These are phyloP conservation scores for Drosophila hawaiiensis DNA, from an alignment of 2,888 invertebrate species.

Conservation along the genomic window DNA sequence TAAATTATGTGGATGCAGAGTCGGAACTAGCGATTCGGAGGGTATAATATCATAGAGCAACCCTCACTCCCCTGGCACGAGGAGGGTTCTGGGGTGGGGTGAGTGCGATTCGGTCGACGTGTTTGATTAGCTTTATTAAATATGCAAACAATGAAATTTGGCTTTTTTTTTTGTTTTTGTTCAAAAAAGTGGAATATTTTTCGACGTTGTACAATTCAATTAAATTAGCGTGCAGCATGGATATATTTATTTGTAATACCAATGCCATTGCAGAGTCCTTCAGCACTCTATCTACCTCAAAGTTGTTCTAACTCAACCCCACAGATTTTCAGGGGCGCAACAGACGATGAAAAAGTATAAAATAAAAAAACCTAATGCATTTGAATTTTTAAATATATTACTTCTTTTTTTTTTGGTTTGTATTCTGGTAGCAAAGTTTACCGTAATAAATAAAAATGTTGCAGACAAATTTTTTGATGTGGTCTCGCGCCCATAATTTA, in stretches of 20 bases:
- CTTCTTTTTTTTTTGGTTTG: conserved; percentile 11
- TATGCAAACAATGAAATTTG: conserved; percentile 74
- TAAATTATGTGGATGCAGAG: conserved; percentile 71
- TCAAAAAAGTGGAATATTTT: conserved; percentile 71
- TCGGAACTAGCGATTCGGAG: conserved; percentile 32
- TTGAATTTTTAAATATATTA: conserved; percentile 49
- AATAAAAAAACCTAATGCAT: conserved; percentile 48
- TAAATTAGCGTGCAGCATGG: conserved; percentile 45
- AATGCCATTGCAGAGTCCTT: conserved; percentile 24
- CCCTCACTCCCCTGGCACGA: conserved; percentile 63
- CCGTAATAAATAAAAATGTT: conserved; percentile 68
- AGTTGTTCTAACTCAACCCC: conserved; percentile 19
- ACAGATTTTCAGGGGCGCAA: conserved; percentile 17
- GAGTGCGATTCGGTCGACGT: conserved; percentile 50
- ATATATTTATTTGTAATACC: conserved; percentile 54
- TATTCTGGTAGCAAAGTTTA: conserved; percentile 12
- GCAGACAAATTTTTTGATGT: conserved; percentile 36
- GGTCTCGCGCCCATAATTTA: conserved; percentile 24
- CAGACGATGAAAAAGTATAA: conserved; percentile 15
- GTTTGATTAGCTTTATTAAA: conserved; percentile 81
- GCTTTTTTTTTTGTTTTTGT: conserved; percentile 79
- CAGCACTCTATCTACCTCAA: conserved; percentile 14
- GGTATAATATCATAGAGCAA: conserved; percentile 67
- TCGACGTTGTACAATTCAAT: conserved; percentile 71
- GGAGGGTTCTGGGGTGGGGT: conserved; percentile 10